Evolutionary conservation across 1,140 invertebrate species (phyloP).

Genomic region (Sitobion miscanthi): DNA sequence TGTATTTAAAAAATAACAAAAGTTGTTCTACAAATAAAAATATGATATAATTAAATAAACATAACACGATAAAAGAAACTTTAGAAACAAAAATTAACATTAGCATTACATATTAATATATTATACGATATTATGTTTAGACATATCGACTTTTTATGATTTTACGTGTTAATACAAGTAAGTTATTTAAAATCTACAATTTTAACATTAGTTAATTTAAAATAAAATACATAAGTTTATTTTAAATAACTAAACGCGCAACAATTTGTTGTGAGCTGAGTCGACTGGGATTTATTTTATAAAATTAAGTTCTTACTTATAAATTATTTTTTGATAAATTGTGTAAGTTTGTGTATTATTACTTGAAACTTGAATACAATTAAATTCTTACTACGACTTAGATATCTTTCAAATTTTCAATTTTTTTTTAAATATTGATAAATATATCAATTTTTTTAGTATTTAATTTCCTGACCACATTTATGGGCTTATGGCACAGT

Average conservation of each 20-base stretch:
- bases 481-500: background rate
- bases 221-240: background rate
- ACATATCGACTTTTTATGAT: too few relatives aligned
- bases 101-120: too few relatives aligned
- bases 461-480: background rate
- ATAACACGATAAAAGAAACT: too few relatives aligned
- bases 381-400: background rate
- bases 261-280: background rate
- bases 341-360: background rate
- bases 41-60: too few relatives aligned
- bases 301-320: background rate
- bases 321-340: background rate
- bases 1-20: background rate
- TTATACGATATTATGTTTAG: too few relatives aligned
- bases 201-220: background rate
- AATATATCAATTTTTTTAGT: background rate
- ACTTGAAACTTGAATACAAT: background rate
- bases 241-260: too few relatives aligned
- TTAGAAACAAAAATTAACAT: too few relatives aligned
- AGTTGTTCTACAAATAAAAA: background rate
- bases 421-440: background rate
- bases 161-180: too few relatives aligned
- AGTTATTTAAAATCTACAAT: background rate
- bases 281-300: background rate
- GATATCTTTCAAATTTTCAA: background rate